phyloP scores from a whole-genome alignment of 2,888 invertebrate species.

The Hypsopygia costalis region DNA sequence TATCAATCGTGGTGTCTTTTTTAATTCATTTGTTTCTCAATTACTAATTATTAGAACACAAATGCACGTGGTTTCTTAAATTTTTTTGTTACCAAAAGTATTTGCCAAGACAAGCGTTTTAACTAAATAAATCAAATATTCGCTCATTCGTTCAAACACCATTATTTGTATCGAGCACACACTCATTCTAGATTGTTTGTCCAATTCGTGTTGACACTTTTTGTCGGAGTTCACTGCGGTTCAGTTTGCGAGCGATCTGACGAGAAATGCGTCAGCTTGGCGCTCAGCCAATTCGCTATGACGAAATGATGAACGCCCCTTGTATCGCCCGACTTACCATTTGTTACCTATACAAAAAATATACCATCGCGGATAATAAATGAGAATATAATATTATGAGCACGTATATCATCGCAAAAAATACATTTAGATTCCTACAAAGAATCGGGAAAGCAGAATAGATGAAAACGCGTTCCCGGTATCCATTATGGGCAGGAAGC shows the following conservation, averaged over 20 bases:
- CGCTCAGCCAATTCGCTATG: constrained; percentile 43
- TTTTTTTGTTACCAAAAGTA: constrained; percentile 5
- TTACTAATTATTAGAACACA: too few relatives aligned
- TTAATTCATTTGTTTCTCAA: too few relatives aligned
- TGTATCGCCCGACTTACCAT: constrained; percentile 16
- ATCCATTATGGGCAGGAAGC: constrained; percentile 47
- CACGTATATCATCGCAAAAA: constrained; percentile 8
- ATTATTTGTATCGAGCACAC: constrained; percentile 31
- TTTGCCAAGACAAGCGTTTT: constrained; percentile 15
- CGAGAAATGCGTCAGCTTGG: constrained; percentile 38
- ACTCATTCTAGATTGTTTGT: constrained; percentile 30
- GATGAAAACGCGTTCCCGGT: constrained; percentile 45
- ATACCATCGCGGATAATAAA: background rate
- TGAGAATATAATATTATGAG: constrained; percentile 3
- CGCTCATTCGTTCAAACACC: constrained; percentile 16
- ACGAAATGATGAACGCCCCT: constrained; percentile 35
- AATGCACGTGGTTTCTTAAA: background rate
- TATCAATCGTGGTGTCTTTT: too few relatives aligned
- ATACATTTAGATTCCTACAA: constrained; percentile 15
- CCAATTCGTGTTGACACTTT: constrained; percentile 37
- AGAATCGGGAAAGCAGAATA: constrained; percentile 34
- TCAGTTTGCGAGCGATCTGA: constrained; percentile 23
- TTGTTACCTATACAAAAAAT: constrained; percentile 9
- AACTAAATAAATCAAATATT: constrained; percentile 20
- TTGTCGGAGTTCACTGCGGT: constrained; percentile 43